A percentile compares a stretch with the other conserved stretches of the same genome.
Conservation (phyloP, 2,113 vertebrate genomes). For the Hippocampus comes region DNA sequence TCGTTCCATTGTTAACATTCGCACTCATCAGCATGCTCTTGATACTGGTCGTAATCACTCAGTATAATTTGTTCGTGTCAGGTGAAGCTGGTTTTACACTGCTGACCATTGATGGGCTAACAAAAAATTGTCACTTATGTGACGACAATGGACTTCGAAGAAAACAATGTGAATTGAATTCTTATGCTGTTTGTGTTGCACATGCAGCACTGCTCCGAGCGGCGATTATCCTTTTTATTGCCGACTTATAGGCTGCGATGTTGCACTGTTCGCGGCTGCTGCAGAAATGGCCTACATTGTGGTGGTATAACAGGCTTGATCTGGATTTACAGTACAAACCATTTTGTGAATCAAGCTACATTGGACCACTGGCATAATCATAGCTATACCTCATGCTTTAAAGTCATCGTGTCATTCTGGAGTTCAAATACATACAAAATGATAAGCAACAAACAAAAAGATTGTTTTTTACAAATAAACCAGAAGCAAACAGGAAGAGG, state of each 20-base stretch:
- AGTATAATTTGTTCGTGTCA: too few relatives aligned
- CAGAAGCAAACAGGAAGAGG: constrained; percentile 5
- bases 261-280: not conserved
- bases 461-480: not conserved
- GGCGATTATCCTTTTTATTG: too few relatives aligned
- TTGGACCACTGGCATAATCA: not conserved
- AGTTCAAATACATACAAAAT: not conserved
- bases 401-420: not conserved
- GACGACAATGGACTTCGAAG: too few relatives aligned
- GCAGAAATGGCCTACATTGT: not conserved
- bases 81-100: too few relatives aligned
- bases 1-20: not conserved
- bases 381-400: not conserved
- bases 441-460: not conserved
- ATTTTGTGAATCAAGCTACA: not conserved
- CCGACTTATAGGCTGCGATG: not conserved
- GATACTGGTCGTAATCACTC: too few relatives aligned
- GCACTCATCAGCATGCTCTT: too few relatives aligned
- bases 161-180: too few relatives aligned
- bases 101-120: too few relatives aligned
- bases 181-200: too few relatives aligned
- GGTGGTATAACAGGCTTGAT: not conserved
- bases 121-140: too few relatives aligned
- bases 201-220: too few relatives aligned
- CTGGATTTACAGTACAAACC: not conserved